phyloP scores from a whole-genome alignment of 2,888 invertebrate species.

The Omphaloscelis lunosa region DNA sequence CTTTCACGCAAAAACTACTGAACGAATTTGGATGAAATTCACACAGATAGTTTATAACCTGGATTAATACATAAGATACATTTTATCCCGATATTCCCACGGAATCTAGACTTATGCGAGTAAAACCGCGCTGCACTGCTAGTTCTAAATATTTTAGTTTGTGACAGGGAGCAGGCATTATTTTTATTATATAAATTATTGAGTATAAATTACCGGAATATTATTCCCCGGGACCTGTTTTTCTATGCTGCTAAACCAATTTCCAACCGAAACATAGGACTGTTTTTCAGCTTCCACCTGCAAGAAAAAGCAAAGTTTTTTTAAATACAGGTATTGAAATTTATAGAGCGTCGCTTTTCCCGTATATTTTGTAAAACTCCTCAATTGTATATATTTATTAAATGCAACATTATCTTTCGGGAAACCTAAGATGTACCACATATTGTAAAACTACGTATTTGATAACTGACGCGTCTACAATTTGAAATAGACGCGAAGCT shows the following conservation, averaged over 20 bases:
- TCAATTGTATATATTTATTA: background rate
- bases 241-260: background rate
- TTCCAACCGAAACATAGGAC: background rate
- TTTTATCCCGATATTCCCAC: too few species aligned
- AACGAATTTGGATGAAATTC: too few species aligned
- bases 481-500: background rate
- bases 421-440: background rate
- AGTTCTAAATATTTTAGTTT: background rate
- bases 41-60: too few species aligned
- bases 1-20: too few species aligned
- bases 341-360: background rate
- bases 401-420: background rate
- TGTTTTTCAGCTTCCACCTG: constrained; percentile 5
- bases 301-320: background rate
- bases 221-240: background rate
- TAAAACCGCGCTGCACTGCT: too few species aligned
- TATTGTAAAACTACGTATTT: too few species aligned
- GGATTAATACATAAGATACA: too few species aligned
- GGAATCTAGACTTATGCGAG: too few species aligned
- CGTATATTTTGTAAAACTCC: background rate
- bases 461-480: background rate
- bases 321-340: background rate
- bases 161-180: background rate
- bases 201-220: background rate
- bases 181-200: background rate